phyloP scores from a whole-genome alignment of 2,113 vertebrate genomes.

The Planiliza haematocheilus region DNA sequence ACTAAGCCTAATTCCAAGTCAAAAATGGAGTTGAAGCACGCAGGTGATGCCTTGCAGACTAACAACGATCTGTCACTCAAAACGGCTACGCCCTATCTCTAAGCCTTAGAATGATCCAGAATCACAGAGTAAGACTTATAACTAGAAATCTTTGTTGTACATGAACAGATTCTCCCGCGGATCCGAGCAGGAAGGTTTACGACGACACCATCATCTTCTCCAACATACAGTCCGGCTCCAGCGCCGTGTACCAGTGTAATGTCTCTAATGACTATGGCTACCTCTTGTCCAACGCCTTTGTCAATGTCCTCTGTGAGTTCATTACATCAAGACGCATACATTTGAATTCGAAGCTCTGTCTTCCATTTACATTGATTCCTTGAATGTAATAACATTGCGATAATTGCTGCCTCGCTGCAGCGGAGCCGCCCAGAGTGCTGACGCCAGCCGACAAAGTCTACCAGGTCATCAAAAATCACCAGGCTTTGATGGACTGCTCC shows the following conservation, averaged over 20 bases:
- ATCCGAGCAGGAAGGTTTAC: slow-evolving; percentile 91
- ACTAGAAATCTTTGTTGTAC: not conserved
- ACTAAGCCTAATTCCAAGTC: no score
- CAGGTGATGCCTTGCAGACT: no score
- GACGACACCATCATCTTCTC: slow-evolving; percentile 94
- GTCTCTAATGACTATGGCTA: slow-evolving; percentile 95
- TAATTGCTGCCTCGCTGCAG: slow-evolving; percentile 81
- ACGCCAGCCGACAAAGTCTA: slow-evolving; percentile 88
- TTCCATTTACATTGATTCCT: slow-evolving; percentile 28
- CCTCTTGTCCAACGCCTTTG: slow-evolving; percentile 94
- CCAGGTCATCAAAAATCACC: slow-evolving; percentile 90
- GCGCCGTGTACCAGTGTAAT: slow-evolving; percentile 97
- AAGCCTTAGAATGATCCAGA: not conserved
- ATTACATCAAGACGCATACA: not conserved
- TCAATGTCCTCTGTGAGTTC: slow-evolving; percentile 94
- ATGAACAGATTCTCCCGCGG: slow-evolving; percentile 88
- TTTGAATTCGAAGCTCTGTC: slow-evolving; percentile 16
- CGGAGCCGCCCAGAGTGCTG: slow-evolving; percentile 93
- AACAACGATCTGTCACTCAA: no score
- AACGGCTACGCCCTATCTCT: no score
- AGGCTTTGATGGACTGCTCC: slow-evolving; percentile 88
- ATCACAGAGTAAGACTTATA: not conserved
- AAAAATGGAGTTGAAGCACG: no score
- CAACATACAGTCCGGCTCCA: slow-evolving; percentile 90
- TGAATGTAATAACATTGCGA: slow-evolving; percentile 35